Conservation (phyloP, 2,888 invertebrate species). For the Cephus spinipes region DNA sequence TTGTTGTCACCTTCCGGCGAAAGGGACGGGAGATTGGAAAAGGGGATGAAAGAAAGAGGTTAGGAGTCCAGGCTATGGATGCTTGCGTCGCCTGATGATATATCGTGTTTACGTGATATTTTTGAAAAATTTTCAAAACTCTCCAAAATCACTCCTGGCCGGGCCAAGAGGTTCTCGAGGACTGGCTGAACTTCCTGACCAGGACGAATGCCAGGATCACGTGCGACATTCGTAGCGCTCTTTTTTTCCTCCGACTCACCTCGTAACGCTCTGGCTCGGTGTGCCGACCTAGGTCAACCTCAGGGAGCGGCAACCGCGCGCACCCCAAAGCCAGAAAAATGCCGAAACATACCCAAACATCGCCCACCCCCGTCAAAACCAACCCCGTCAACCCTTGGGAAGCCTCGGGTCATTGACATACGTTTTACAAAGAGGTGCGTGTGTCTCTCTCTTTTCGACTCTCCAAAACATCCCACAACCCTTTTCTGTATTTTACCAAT, state of each 20-base stretch:
- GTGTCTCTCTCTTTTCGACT: not conserved
- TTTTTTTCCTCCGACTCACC: not conserved
- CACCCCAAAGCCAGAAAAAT: constrained; percentile 44
- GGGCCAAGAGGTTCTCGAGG: not conserved
- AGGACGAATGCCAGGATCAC: not conserved
- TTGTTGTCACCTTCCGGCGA: not conserved
- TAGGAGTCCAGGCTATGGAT: not conserved
- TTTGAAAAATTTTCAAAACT: not conserved
- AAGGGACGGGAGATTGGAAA: too few species aligned
- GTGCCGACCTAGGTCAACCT: constrained; percentile 34
- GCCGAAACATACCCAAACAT: constrained; percentile 40
- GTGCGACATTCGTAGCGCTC: not conserved
- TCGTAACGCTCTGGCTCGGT: not conserved
- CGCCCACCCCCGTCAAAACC: constrained; percentile 24
- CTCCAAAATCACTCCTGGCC: not conserved
- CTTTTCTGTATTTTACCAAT: not conserved
- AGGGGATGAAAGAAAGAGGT: not conserved
- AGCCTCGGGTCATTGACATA: constrained; percentile 46
- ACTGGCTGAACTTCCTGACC: not conserved
- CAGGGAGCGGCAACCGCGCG: constrained; percentile 21
- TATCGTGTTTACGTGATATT: not conserved
- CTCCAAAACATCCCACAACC: not conserved
- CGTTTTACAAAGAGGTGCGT: constrained; percentile 17
- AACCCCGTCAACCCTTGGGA: constrained; percentile 37
- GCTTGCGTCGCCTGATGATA: not conserved